A percentile compares a stretch with the other conserved stretches of the same genome.
phyloP scores from a whole-genome alignment of 2,888 invertebrate species.

The Polyommatus iphigenia region DNA sequence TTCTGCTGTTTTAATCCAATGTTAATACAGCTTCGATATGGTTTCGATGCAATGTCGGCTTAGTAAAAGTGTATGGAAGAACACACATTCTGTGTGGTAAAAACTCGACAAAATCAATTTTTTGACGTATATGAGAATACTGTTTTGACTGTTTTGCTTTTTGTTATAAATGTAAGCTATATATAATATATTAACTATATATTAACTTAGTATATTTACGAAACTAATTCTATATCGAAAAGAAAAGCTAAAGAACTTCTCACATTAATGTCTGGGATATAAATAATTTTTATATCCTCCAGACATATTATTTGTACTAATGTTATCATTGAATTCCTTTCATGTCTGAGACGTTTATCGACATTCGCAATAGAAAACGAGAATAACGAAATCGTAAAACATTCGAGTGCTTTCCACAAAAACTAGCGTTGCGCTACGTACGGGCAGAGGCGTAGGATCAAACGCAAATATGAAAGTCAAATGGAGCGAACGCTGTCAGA shows the following conservation, averaged over 20 bases:
- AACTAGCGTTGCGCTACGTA: constrained; percentile 25
- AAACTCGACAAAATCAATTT: too few species aligned
- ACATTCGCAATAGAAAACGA: constrained; percentile 19
- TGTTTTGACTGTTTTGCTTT: background rate
- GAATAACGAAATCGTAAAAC: background rate
- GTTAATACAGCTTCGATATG: too few species aligned
- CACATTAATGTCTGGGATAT: background rate
- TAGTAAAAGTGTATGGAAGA: too few species aligned
- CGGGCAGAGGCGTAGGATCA: constrained; percentile 38
- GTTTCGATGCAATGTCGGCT: background rate
- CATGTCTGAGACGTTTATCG: constrained; percentile 15
- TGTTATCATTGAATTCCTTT: background rate
- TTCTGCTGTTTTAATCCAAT: too few species aligned
- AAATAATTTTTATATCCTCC: background rate
- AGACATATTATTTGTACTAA: background rate
- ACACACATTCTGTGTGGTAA: too few species aligned
- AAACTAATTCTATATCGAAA: background rate
- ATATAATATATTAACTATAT: too few species aligned
- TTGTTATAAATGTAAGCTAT: background rate
- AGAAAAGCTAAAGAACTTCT: background rate
- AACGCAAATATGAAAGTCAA: constrained; percentile 40
- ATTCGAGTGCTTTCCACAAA: constrained; percentile 29
- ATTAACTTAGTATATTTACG: background rate
- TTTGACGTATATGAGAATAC: background rate
- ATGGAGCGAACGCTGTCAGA: constrained; percentile 64